Evolutionary conservation across 2,113 vertebrate genomes (phyloP), one percentile per base, ranked within the genome.

Genomic region (Telmatochromis sp.): DNA sequence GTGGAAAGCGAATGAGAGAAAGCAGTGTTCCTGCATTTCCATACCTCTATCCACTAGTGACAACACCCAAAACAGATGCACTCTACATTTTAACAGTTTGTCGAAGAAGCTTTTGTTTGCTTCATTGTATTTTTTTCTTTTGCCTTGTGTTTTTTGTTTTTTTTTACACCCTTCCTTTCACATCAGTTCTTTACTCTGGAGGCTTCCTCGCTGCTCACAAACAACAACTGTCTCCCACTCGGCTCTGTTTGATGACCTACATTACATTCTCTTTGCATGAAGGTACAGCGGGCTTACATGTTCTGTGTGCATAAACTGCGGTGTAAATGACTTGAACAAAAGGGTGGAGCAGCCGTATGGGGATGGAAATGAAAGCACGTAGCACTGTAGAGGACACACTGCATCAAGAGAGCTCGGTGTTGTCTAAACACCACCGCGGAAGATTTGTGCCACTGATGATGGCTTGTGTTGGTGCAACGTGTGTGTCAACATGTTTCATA

Each of bases 81-180:
- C 92, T 91, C 81, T 81, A 75, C 93, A 17, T 94, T 96, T 97
- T 93, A 94, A 92, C 95, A 93, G 92, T 95, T 96, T 96, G 93
- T 95, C 57, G 82, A 93, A 90, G 92, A 86, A 93, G 92, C 86
- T 92, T 93, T 96, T 96, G 95, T 96, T 97, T 96, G 95, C 96
- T 96, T 88, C 91, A 47, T 91, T 93, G 94, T 92, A 87, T 88
- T 88, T 90, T 88, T 87, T 58, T 75, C 3, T 86, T 82, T 50
- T 71, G 21, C 37, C 31, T 65, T 37, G 3, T 40, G 3, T n/a
- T 35, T 83, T 92, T 14, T 57, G 4, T 92, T 91, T 93, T 87
- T 91, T 86, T 84, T n/a, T 82, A 53, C 84, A 87, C 89, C 78
- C 80, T 88, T 89, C 82, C 92, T 83, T 89, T 68, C 83, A 83